Percentiles rank a stretch among this genome's conserved stretches.
Conservation (phyloP, 2,888 invertebrate species). For the Caenorhabditis sp. region DNA sequence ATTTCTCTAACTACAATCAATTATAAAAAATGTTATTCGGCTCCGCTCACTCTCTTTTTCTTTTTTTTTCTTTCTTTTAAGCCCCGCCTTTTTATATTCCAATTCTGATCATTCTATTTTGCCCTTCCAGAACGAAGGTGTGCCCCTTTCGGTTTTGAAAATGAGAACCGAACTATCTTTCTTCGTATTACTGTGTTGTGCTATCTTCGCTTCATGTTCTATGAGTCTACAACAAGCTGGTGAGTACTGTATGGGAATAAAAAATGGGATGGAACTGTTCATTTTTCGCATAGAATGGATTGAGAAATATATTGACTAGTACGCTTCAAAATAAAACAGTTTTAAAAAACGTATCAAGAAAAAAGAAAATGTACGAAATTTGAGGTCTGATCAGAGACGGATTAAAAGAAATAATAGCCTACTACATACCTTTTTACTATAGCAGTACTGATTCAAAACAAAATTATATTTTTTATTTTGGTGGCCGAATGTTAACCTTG, state of each 20-base stretch:
- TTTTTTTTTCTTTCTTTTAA: neutral
- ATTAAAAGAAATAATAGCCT: no score
- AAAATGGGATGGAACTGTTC: no score
- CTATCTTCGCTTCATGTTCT: conserved; percentile 15
- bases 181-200: neutral
- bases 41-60: conserved; percentile 3
- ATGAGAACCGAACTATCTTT: neutral
- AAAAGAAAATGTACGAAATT: no score
- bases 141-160: neutral
- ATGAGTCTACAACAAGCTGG: conserved; percentile 29
- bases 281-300: neutral
- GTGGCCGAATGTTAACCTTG: no score
- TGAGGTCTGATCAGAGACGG: no score
- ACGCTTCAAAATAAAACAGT: no score
- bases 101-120: neutral
- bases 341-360: no score
- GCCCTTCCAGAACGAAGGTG: neutral
- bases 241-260: no score
- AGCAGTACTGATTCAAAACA: no score
- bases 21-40: neutral
- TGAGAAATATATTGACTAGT: no score
- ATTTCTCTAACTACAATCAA: neutral
- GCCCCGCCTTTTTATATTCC: neutral
- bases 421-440: no score
- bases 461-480: no score